Base-by-base conservation (phyloP, 2,888 invertebrate genomes). In the Seira ritae region DNA sequence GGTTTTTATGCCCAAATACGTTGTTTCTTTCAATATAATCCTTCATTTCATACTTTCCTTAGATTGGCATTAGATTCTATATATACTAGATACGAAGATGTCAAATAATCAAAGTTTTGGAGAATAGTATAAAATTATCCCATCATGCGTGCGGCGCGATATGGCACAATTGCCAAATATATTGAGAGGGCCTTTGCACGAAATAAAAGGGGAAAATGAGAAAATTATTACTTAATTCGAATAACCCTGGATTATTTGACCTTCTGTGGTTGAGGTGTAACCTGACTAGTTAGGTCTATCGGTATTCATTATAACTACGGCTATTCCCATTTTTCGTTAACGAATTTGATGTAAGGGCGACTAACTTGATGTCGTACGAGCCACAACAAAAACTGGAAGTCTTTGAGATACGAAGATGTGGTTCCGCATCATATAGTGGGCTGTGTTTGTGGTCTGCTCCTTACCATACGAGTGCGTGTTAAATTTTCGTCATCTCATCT, bases 381-480 rank as follows among this genome's bases (percentile, higher is more conserved):
- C 3, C 8, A 55, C n/a, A 10, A 20, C 42, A 71, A 78, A 78
- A 78, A 78, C 71, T 78, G 71, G 78, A 78, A 78, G 78, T 71
- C 78, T 71, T 78, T 78, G 78, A 78, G 66, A 12, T 15, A n/a
- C 20, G n/a, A 24, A 70, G 12, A 55, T 55, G 55, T 12, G 55
- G 17, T 55, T 55, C 55, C 55, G 55, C 55, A 55, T 12, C 8
- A 31, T 31, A 31, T 31, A 31, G 31, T 31, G n/a, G n/a, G n/a
- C n/a, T n/a, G n/a, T n/a, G n/a, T n/a, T n/a, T n/a, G n/a, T n/a
- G n/a, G n/a, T n/a, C n/a, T n/a, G n/a, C n/a, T n/a, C n/a, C n/a
- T n/a, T n/a, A n/a, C n/a, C n/a, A n/a, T n/a, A n/a, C n/a, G n/a
- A 42, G 17, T 17, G 17, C 55, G 31, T 31, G 31, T 8, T 31